A percentile compares a stretch with the other conserved stretches of the same genome.
phyloP scores from a whole-genome alignment of 1,140 invertebrate genomes.

The Trypoxylus dichotomus region DNA sequence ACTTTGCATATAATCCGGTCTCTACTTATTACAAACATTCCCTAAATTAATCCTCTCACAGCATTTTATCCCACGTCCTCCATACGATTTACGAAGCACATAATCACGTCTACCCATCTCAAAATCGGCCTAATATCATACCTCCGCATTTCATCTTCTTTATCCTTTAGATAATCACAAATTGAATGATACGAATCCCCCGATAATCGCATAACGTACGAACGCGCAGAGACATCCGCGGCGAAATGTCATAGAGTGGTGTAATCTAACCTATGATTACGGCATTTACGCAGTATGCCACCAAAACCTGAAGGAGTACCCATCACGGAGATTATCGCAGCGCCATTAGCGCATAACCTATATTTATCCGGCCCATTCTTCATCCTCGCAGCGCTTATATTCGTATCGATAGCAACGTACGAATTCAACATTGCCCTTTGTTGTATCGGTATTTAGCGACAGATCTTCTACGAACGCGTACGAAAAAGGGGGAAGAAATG shows the following conservation, averaged over 20 bases:
- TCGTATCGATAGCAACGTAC: too few relatives aligned
- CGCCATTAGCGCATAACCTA: slow-evolving; percentile 10
- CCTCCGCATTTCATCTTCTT: neutral
- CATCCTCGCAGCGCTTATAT: neutral
- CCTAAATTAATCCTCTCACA: too few relatives aligned
- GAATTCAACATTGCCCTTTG: too few relatives aligned
- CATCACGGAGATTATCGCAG: neutral
- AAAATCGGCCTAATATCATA: neutral
- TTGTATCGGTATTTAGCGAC: neutral
- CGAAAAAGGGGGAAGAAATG: neutral
- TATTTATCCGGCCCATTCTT: slow-evolving; percentile 12
- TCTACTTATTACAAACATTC: too few relatives aligned
- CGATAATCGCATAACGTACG: too few relatives aligned
- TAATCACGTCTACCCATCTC: neutral
- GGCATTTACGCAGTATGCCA: slow-evolving; percentile 15
- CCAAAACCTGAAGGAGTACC: slow-evolving; percentile 21
- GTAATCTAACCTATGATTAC: slow-evolving; percentile 20
- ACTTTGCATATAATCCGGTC: too few relatives aligned
- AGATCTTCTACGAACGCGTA: neutral
- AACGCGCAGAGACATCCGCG: neutral
- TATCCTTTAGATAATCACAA: neutral
- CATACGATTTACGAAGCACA: neutral
- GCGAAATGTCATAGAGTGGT: neutral
- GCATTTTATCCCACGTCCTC: too few relatives aligned
- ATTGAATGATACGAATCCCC: neutral